Evolutionary conservation across 2,797 vertebrate species (phyloP).

Genomic region (Falco berigora): DNA sequence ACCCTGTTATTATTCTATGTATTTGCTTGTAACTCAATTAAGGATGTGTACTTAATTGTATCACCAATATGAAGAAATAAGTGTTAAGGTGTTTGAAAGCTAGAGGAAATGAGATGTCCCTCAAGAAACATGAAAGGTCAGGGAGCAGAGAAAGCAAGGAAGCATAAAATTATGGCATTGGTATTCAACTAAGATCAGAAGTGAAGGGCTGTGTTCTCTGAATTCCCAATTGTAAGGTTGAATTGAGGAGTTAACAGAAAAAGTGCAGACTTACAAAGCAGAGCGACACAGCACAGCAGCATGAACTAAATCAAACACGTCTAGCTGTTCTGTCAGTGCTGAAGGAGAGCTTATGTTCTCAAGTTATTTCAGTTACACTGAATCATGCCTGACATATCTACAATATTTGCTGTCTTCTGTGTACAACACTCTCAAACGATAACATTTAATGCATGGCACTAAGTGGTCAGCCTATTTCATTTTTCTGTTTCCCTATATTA

Average conservation of each 20-base stretch:
- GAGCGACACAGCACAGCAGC: background rate
- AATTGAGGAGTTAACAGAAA: conserved; percentile 50
- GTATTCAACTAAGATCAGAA: conserved; percentile 53
- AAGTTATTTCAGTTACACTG: conserved; percentile 28
- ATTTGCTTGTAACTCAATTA: conserved; percentile 68
- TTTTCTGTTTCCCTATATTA: background rate
- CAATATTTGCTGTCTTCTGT: conserved; percentile 5
- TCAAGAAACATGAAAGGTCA: conserved; percentile 60
- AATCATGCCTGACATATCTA: conserved; percentile 11
- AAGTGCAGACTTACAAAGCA: background rate
- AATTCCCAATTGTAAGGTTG: conserved; percentile 47
- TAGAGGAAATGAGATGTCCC: conserved; percentile 58
- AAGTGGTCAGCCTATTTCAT: background rate
- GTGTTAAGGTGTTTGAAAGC: conserved; percentile 47
- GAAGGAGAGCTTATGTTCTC: conserved; percentile 39
- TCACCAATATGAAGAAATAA: conserved; percentile 54
- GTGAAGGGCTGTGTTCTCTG: conserved; percentile 34
- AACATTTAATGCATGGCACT: background rate
- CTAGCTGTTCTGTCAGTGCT: conserved; percentile 16
- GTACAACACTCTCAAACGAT: background rate
- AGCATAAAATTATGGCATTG: conserved; percentile 56
- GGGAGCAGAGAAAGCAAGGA: conserved; percentile 23
- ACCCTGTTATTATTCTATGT: conserved; percentile 61
- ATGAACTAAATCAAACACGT: conserved; percentile 26
- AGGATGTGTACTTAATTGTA: conserved; percentile 63